Conservation (phyloP, 2,797 vertebrate species). For the Urosaurus nigricauda region DNA sequence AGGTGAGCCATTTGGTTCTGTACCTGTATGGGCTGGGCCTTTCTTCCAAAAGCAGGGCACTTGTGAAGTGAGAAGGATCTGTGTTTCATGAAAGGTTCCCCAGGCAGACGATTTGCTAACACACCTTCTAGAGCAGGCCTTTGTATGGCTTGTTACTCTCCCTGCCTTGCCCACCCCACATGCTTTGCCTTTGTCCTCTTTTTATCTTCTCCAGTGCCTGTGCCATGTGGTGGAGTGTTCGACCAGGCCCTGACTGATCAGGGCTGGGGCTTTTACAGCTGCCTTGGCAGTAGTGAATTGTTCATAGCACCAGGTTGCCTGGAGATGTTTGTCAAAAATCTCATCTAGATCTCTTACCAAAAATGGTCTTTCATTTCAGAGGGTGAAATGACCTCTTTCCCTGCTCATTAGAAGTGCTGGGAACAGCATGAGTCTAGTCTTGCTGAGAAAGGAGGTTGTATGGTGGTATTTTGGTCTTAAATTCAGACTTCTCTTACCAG, state of each 20-base stretch:
- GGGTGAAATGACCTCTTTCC: background rate
- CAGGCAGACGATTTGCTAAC: background rate
- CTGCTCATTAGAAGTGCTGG: background rate
- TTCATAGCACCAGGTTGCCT: constrained; percentile 4
- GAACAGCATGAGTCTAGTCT: background rate
- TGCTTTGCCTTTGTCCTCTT: constrained; percentile 14
- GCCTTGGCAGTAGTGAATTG: background rate
- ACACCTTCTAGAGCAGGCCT: background rate
- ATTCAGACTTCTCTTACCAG: background rate
- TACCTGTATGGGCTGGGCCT: background rate
- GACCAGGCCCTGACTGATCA: background rate
- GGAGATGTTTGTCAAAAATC: background rate
- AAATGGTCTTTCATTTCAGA: background rate
- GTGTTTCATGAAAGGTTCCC: background rate
- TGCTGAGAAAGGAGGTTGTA: background rate
- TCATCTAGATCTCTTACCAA: background rate
- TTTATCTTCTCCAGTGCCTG: background rate
- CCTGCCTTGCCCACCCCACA: background rate
- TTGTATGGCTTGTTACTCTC: background rate
- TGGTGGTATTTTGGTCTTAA: constrained; percentile 12
- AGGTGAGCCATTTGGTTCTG: constrained; percentile 9
- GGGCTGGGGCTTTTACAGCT: background rate
- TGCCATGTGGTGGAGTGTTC: background rate
- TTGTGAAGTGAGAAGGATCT: background rate
- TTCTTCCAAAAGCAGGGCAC: background rate